Conservation (phyloP, 92 coral and sea anemone species). For the Parazoanthus swiftii region DNA sequence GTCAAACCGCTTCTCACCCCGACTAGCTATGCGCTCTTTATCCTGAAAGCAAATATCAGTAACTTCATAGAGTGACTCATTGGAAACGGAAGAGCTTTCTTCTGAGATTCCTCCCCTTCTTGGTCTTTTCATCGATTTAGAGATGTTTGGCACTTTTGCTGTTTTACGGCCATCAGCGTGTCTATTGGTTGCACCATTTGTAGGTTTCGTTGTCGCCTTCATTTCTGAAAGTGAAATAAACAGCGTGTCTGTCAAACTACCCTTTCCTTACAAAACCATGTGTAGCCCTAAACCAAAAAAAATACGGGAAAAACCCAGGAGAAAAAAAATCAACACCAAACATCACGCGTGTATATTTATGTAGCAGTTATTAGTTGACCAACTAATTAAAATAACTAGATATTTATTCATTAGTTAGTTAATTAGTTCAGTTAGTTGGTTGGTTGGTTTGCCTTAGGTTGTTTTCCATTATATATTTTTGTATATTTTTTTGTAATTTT, state of each 20-base stretch:
- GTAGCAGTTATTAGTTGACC: too few species aligned
- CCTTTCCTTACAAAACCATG: too few species aligned
- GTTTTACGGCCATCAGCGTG: neutral
- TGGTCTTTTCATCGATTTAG: neutral
- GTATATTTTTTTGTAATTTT: too few species aligned
- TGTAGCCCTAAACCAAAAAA: too few species aligned
- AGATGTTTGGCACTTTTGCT: neutral
- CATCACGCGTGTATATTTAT: too few species aligned
- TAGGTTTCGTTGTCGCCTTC: neutral
- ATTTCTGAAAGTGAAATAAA: neutral
- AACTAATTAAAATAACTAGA: too few species aligned
- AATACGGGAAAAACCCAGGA: too few species aligned
- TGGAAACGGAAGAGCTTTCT: neutral
- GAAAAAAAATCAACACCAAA: too few species aligned
- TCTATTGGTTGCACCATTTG: neutral
- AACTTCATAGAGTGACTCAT: neutral
- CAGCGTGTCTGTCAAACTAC: neutral
- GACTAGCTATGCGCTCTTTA: neutral
- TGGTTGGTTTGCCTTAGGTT: too few species aligned
- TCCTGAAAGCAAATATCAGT: constrained; percentile 1
- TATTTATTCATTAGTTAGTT: too few species aligned
- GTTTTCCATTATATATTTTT: too few species aligned
- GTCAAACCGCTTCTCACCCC: neutral
- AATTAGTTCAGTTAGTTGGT: too few species aligned
- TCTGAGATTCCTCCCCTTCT: neutral